Evolutionary conservation across 2,113 vertebrate species (phyloP), one percentile per base, ranked within the genome.

Genomic region (Acanthisitta chloris): DNA sequence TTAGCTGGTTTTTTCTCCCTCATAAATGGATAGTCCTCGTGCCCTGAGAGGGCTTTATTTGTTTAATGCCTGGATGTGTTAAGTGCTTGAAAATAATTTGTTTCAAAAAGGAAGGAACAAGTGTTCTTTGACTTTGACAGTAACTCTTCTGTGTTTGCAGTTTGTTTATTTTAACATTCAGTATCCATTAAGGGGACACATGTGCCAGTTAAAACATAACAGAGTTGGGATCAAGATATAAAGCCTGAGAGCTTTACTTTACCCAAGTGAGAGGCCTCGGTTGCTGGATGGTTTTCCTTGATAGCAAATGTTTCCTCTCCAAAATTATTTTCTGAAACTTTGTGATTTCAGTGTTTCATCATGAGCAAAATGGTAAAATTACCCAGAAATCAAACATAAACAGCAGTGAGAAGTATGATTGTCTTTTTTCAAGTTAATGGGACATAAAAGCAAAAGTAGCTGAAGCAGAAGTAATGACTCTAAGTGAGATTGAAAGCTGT

Each of bases 211-310:
- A 15, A 0, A 59, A 38, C 12, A 49, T 51, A 91, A 45, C n/a
- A 49, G 34, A 34, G 6, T 16, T 72, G 71, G 5, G 9, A 13
- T 70, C 7, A 33, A 12, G 10, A 0, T 18, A 59, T 0, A 3
- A 81, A 88, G 33, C 14, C 29, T 3, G 3, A 54, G 57, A 72
- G 7, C 6, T 90, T 81, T 4, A 2, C 19, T 77, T 55, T 48
- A 13, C 9, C 2, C 4, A 29, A 81, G 49, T 19, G 23, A 58
- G 48, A 29, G 21, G 16, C 17, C 87, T 81, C 24, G 62, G n/a
- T 72, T 79, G 5, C 40, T 76, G 17, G 6, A 4, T 64, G 12
- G 5, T 69, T 82, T 88, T 33, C 13, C 45, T 46, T 74, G 45
- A 14, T n/a, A 31, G 45, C 40, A 57, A 55, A 79, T 51, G 28